Percentiles rank a stretch among this genome's conserved stretches.
phyloP scores from a whole-genome alignment of 1,140 invertebrate genomes.

The Drosophila triauraria region DNA sequence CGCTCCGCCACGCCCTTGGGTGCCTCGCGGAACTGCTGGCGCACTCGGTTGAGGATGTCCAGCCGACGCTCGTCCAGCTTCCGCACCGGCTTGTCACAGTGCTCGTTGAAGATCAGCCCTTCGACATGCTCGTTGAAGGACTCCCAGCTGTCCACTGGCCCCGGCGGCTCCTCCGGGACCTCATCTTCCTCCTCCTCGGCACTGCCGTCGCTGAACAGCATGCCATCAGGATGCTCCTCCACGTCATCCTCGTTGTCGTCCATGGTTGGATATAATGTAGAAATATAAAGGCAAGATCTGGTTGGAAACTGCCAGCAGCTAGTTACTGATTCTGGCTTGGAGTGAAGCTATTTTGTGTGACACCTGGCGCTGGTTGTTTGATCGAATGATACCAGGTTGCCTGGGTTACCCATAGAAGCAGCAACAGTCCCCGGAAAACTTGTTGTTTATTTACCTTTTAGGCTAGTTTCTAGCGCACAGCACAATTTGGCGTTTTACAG shows the following conservation, averaged over 20 bases:
- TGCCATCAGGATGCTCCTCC: conserved; percentile 38
- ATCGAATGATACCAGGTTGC: conserved; percentile 28
- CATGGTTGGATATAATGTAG: conserved; percentile 18
- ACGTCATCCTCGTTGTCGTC: conserved; percentile 62
- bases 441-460: not conserved
- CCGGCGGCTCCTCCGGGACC: not conserved
- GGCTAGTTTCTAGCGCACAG: too few species aligned
- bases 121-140: conserved; percentile 68
- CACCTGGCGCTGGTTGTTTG: conserved; percentile 4
- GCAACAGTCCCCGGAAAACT: not conserved
- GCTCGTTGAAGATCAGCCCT: conserved; percentile 40
- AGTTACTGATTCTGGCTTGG: not conserved
- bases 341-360: not conserved
- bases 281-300: not conserved
- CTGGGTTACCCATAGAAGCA: not conserved
- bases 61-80: conserved; percentile 52
- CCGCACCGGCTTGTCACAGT: conserved; percentile 48
- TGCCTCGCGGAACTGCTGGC: conserved; percentile 41
- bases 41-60: conserved; percentile 39
- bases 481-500: too few species aligned
- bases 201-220: conserved; percentile 23
- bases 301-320: not conserved
- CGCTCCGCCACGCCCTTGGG: conserved; percentile 56
- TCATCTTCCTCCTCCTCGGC: conserved; percentile 38
- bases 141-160: conserved; percentile 55